Conservation (phyloP, 2,797 vertebrate species). For the Manis pentadactyla region DNA sequence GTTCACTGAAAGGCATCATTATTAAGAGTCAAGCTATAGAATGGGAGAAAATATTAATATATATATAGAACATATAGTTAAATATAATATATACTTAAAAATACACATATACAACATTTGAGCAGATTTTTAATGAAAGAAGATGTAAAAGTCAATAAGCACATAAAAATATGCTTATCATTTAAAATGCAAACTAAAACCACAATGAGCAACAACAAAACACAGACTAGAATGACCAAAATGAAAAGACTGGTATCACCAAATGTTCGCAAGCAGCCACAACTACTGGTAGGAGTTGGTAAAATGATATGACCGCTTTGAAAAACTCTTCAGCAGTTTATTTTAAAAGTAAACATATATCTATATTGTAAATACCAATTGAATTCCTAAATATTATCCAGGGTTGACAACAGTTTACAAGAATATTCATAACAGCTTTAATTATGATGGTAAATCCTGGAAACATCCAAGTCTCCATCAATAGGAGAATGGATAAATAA, state of each 20-base stretch:
- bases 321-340: not conserved
- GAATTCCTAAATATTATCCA: not conserved
- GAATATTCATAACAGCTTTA: not conserved
- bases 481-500: not conserved
- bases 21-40: not conserved
- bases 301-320: not conserved
- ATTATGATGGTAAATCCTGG: not conserved
- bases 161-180: not conserved
- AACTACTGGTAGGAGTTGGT: not conserved
- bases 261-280: not conserved
- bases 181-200: not conserved
- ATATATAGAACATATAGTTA: not conserved
- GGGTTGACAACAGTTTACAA: not conserved
- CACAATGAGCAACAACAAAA: not conserved
- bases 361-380: not conserved
- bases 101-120: not conserved
- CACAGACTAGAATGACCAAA: not conserved
- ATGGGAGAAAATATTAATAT: not conserved
- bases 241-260: not conserved
- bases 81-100: not conserved
- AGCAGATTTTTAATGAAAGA: not conserved
- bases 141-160: not conserved
- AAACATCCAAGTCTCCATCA: not conserved
- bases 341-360: not conserved
- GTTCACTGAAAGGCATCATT: not conserved